Percentiles rank a stretch among this genome's conserved stretches.
phyloP scores from a whole-genome alignment of 2,888 invertebrate genomes.

The Beris chalybata region DNA sequence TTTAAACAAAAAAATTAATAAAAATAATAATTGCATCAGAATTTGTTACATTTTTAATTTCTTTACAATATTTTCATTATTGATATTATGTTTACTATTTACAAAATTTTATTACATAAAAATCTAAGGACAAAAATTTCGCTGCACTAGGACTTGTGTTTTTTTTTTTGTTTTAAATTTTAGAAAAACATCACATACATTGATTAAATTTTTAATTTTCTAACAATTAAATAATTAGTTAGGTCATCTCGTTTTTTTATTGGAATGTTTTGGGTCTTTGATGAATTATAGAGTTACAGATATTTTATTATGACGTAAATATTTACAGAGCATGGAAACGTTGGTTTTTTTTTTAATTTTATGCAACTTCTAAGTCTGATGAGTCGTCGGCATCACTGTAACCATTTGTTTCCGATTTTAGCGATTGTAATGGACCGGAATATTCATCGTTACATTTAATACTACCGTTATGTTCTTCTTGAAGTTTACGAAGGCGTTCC shows the following conservation, averaged over 20 bases:
- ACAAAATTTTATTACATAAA: not conserved
- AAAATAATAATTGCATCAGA: not conserved
- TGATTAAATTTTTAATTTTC: conserved; percentile 5
- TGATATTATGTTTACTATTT: not conserved
- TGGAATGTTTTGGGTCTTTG: not conserved
- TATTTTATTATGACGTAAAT: not conserved
- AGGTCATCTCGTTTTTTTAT: conserved; percentile 5
- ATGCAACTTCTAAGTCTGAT: conserved; percentile 81
- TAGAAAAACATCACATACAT: conserved; percentile 12
- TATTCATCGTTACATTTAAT: conserved; percentile 53
- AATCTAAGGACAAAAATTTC: no score
- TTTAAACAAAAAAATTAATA: conserved; percentile 1
- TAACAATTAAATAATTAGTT: conserved; percentile 1
- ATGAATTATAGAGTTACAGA: no score
- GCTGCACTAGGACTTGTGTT: not conserved
- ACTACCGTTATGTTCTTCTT: conserved; percentile 66
- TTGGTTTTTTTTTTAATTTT: conserved; percentile 47
- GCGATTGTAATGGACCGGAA: conserved; percentile 48
- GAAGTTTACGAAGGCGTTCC: conserved; percentile 77
- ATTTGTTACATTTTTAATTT: conserved; percentile 6
- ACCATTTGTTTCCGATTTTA: conserved; percentile 52
- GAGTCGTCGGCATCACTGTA: conserved; percentile 72
- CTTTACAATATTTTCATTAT: conserved; percentile 13
- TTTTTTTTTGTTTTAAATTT: conserved; percentile 19
- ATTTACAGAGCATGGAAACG: not conserved